Base-by-base conservation (phyloP, 2,888 invertebrate species). In the Oligia latruncula region DNA sequence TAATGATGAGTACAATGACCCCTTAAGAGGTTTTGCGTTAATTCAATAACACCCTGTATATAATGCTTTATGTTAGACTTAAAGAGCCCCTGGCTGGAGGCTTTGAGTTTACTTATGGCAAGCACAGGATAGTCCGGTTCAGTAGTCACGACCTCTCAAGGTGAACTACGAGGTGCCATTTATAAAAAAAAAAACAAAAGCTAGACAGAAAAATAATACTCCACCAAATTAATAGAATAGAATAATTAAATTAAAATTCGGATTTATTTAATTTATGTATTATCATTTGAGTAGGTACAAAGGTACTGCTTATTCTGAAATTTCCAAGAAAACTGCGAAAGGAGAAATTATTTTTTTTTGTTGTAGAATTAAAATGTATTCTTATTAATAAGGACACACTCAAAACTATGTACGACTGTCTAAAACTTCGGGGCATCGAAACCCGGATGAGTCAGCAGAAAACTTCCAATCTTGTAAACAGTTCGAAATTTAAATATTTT, bases 401-500 rank as follows among this genome's bases (percentile, higher is more conserved):
- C 29, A 29, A 62, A 49, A n/a, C 29, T 15, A 29, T 62, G 29
- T 58, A 29, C 17, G 13, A 58, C 40, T 20, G 29, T 29, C 23
- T 29, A 49, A 46, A 52, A 46, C 9, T 46, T 70, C 4, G 2
- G 43, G 55, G 17, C 35, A 49, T 49, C 29, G 58, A 60, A 66
- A 46, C 55, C 62, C 20, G 49, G 58, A 71, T 89, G 86, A 88
- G 71, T 89, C 81, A 77, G 82, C 89, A 80, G 8, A 81, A 89
- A 80, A 55, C 2, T 66, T 74, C 17, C 77, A 88, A 80, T 88
- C 77, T 79, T 71, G 78, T 62, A 74, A 65, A 71, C 73, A 58
- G 78, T 88, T 88, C 71, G 72, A 84, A 88, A 88, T 88, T 82
- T 86, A 81, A 88, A 89, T 88, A 81, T 74, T 89, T 80, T 76